Base-by-base conservation (phyloP, 30 jellyfish, hydroid and myxozoan genomes). In the Aurelia sp. region DNA sequence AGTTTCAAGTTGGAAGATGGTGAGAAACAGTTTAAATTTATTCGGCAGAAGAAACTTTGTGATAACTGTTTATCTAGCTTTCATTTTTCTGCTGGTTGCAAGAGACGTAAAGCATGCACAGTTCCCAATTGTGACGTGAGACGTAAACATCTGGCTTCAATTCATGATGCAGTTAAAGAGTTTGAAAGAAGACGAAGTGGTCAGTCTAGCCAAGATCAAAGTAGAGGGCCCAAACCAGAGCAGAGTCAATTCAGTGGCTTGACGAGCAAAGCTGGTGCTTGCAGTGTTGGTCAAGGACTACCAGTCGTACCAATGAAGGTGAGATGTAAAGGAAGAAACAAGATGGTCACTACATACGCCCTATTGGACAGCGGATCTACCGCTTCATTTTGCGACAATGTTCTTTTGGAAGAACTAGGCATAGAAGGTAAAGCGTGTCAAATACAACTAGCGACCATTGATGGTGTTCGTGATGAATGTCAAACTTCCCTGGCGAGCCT, bases 31-130 rank as follows among this genome's bases (percentile, higher is more conserved):
- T 76, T 76, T 15, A 76, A 62, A 59, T 19, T 57, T 21, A 76
- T 57, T 62, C 75, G 88, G 7, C 59, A 13, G 30, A 76, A 33
- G 76, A 76, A 76, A 58, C 88, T 76, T 11, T 81, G 91, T 55
- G 83, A 81, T 65, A 81, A 77, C 30, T 81, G 91, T 51, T 51
- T 81, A 13, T 65, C 76, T 8, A 55, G 78, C 51, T 62, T 68
- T 38, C 91, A 68, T 27, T 33, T 68, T 81, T 47, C 83, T 18
- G 91, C 83, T 21, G 91, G 91, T 17, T 81, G 91, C 52, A 65
- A 65, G 83, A 66, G 61, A 51, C 68, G 72, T 30, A 81, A 64
- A 52, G 84, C 68, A 55, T 81, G 91, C 50, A 81, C 83, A 17
- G 58, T 81, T 67, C 73, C 55, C 57, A 48, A 48, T 47, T 81